Base-by-base conservation (phyloP, 1,140 invertebrate species). In the Spodoptera litura region DNA sequence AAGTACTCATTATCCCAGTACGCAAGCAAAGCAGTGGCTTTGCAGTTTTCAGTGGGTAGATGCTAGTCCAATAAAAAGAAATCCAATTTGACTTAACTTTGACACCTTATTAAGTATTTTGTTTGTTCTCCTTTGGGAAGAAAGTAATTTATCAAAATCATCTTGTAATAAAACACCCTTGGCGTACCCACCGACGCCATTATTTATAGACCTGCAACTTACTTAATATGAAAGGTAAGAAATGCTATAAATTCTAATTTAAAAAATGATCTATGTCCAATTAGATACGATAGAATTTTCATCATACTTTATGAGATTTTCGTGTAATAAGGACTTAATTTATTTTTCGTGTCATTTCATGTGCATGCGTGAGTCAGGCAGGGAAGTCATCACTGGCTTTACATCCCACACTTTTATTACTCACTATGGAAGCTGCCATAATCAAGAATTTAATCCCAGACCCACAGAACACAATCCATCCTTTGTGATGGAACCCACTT, bases 401-500 rank as follows among this genome's bases (percentile, higher is more conserved):
- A 15, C 13, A 55, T 31, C 15, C 5, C 52, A 51, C 52, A 71
- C 68, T 53, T 38, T 15, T 11, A 38, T 55, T 56, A 55, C 52
- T 38, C 53, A n/a, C 13, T 25, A 20, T 55, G 27, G n/a, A 44
- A 56, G 8, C 55, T 55, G 13, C 53, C 27, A 44, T 70, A 75
- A 79, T 68, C 68, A 75, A 79, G 62, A 75, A 78, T 73, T 66
- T 75, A 68, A 79, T 79, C 61, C 52, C 3, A 35, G 31, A 51
- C 35, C 61, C 25, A 71, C 70, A 44, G 15, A 59, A 64, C 51
- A 80, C 66, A 61, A 61, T 59, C 64, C 61, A 25, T 15, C 56
- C 78, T 80, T 77, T 77, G 74, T 77, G 20, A 64, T 55, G 62
- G 58, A 73, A 38, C 56, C 38, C n/a, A 77, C 58, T 64, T 71